Base-by-base conservation (phyloP, 2,113 vertebrate genomes). In the Tretioscincus oriximinensis region DNA sequence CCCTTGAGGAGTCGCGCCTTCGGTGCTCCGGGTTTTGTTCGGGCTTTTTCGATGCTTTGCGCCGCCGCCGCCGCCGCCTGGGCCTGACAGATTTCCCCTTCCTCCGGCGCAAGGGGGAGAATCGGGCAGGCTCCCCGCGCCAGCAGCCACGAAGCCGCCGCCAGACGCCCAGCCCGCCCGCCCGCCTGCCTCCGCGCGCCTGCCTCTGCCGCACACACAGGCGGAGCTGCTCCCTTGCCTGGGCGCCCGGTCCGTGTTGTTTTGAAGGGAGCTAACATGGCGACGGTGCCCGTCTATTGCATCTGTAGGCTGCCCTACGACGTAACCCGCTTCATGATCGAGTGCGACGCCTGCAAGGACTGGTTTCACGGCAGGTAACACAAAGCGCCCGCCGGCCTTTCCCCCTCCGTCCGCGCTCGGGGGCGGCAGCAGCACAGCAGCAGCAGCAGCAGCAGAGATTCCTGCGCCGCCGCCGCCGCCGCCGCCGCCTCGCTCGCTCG, bases 261-360 rank as follows among this genome's bases (percentile, higher is more conserved):
- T 94, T 94, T 95, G 95, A 95, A 95, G 92, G 95, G 95, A 97
- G 91, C 94, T 94, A 96, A 99, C 97, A 99, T 99, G 98, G 98
- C 98, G 98, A 97, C 98, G 94, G 97, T 96, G 97, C 97, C 97
- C 94, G 97, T 98, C 88, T 98, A 99, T 97, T 98, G 97, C 96
- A 95, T 98, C 95, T 99, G 98, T 96, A 97, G 97, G 95, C 96
- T 98, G 92, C 97, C 98, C 93, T 98, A 99, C 98, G 97, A 99
- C 96, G 97, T 98, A 94, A 98, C 96, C 95, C 97, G 97, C 95
- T 99, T 99, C 93, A 98, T 98, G 98, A 99, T 99, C 95, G 98
- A 98, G 92, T 99, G 98, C 95, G 98, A 99, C 87, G 97, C 96
- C 87, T 99, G 97, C 94, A 97, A 98, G 92, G 97, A 98, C 96